Percentiles rank a stretch among this genome's conserved stretches.
Evolutionary conservation across 2,888 invertebrate genomes (phyloP).

Genomic region (Tenthredo livida): DNA sequence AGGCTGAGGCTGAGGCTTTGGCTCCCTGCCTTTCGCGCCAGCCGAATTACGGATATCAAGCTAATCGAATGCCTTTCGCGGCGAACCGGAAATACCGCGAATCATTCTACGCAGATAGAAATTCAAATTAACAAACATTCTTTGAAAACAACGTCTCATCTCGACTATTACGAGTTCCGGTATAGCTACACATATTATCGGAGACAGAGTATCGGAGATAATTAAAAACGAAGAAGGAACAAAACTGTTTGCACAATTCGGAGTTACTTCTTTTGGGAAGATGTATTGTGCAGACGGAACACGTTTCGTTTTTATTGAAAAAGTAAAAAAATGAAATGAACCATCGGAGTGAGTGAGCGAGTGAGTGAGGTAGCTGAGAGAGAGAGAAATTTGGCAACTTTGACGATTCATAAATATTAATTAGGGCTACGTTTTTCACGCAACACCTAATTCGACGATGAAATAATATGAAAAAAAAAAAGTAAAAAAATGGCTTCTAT

Average conservation of each 20-base stretch:
- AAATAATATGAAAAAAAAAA: not conserved
- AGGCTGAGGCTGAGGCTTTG: not conserved
- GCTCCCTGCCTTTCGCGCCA: not conserved
- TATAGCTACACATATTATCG: not conserved
- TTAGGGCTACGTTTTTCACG: slow-evolving; percentile 37
- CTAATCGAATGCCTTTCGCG: slow-evolving; percentile 51
- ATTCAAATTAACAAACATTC: slow-evolving; percentile 52
- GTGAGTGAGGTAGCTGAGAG: too few relatives aligned
- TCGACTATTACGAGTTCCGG: not conserved
- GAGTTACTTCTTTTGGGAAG: not conserved
- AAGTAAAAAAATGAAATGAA: not conserved
- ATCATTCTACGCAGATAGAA: slow-evolving; percentile 45
- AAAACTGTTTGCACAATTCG: not conserved
- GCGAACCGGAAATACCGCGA: slow-evolving; percentile 43
- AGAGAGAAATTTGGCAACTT: not conserved
- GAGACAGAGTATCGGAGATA: not conserved
- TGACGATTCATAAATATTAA: slow-evolving; percentile 38
- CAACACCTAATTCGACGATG: slow-evolving; percentile 38
- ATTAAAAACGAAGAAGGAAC: slow-evolving; percentile 6
- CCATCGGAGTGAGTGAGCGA: not conserved
- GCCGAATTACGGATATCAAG: slow-evolving; percentile 38
- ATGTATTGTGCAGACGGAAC: not conserved
- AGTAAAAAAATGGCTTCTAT: slow-evolving; percentile 29
- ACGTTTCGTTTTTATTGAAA: not conserved
- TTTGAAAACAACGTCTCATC: slow-evolving; percentile 51